These are phyloP conservation scores for Centropus unirufus DNA, from an alignment of 2,113 vertebrate species.

Conservation along the genomic window DNA sequence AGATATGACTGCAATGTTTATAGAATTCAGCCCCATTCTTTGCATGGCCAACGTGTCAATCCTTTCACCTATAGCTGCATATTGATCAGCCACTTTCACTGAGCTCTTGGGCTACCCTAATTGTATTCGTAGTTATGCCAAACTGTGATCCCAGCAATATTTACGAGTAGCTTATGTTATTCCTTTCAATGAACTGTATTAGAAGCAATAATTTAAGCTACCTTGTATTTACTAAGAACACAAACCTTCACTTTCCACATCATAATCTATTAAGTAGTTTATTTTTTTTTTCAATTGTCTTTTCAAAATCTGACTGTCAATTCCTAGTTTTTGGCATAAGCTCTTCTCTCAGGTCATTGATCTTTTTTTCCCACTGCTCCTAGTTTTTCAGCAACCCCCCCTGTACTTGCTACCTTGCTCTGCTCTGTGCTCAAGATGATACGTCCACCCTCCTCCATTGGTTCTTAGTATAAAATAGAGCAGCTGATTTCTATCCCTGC, in stretches of 20 bases:
- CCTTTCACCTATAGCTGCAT: background rate
- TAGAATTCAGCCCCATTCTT: background rate
- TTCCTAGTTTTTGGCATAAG: background rate
- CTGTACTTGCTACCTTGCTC: background rate
- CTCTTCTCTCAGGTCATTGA: background rate
- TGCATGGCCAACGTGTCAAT: background rate
- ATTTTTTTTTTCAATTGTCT: background rate
- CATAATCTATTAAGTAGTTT: background rate
- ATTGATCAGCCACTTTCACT: background rate
- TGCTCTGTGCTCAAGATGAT: background rate
- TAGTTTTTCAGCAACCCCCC: background rate
- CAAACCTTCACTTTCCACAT: background rate
- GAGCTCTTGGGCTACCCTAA: background rate
- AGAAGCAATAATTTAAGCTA: background rate
- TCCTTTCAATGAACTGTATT: background rate
- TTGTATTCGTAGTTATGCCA: background rate
- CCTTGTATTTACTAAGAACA: background rate
- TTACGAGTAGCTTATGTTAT: background rate
- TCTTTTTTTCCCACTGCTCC: background rate
- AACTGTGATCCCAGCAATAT: background rate
- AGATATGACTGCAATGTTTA: background rate
- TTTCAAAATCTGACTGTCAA: background rate
- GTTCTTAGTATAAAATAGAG: background rate
- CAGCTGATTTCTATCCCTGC: background rate
- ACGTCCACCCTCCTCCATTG: background rate